Evolutionary conservation across 1,140 invertebrate genomes (phyloP).

Genomic region (Zaprionus ornatus): DNA sequence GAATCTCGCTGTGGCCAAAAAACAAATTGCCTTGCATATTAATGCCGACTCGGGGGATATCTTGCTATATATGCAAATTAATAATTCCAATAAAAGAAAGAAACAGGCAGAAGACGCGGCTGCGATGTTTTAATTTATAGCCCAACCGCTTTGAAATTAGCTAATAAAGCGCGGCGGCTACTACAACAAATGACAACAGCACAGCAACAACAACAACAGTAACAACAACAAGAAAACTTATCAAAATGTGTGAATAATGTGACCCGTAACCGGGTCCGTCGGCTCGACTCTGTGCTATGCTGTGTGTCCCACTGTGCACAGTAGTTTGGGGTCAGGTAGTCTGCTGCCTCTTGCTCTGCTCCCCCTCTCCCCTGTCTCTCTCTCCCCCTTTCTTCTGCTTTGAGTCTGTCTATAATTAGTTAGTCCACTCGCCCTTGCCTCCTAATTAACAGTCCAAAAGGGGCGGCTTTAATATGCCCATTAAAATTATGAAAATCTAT

Average conservation of each 20-base stretch:
- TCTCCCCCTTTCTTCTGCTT: slow-evolving; percentile 35
- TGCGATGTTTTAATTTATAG: slow-evolving; percentile 73
- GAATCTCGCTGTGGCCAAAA: slow-evolving; percentile 32
- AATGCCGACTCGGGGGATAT: slow-evolving; percentile 42
- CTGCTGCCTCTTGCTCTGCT: neutral
- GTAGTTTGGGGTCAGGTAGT: slow-evolving; percentile 47
- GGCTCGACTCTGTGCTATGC: neutral
- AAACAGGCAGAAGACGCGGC: slow-evolving; percentile 35
- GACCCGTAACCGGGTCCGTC: slow-evolving; percentile 61
- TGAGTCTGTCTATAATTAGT: slow-evolving; percentile 26
- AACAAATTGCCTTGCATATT: slow-evolving; percentile 73
- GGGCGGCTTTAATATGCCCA: slow-evolving; percentile 76
- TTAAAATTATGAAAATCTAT: slow-evolving; percentile 78
- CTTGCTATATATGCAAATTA: slow-evolving; percentile 64
- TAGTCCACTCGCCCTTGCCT: slow-evolving; percentile 43
- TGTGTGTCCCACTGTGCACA: slow-evolving; percentile 23
- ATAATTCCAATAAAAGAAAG: slow-evolving; percentile 50
- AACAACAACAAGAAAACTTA: slow-evolving; percentile 35
- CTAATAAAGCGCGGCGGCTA: slow-evolving; percentile 53
- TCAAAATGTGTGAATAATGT: slow-evolving; percentile 76
- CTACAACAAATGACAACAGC: slow-evolving; percentile 46
- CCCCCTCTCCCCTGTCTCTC: neutral
- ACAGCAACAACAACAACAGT: slow-evolving; percentile 1
- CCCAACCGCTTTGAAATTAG: slow-evolving; percentile 77
- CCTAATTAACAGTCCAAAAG: slow-evolving; percentile 64